Evolutionary conservation across 2,797 vertebrate genomes (phyloP), one percentile per base, ranked within the genome.

Genomic region (Sebastes trivittatus): DNA sequence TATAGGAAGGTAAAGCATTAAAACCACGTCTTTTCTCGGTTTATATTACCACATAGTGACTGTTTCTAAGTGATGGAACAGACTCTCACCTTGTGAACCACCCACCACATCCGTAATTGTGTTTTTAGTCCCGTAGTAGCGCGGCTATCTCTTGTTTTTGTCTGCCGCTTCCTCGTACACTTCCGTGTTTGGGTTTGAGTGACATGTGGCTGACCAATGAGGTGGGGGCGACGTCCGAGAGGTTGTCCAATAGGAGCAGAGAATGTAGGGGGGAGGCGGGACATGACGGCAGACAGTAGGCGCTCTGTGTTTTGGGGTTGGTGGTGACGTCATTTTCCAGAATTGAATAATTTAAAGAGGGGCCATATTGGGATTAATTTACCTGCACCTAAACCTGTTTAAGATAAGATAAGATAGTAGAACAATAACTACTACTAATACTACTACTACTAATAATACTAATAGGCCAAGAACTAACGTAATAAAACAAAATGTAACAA

Each of bases 121-220:
- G 63, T 58, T 75, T 76, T 86, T 69, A 75, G 74, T 76, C 75
- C 71, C 73, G 62, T 61, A 70, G 72, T 82, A 59, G 36, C 83
- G 34, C 88, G 52, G 84, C 69, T 81, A 54, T 84, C 52, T 69
- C 78, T 90, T 90, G 89, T 91, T 91, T 88, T 90, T 87, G 89
- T 92, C 86, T 85, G 72, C 75, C 80, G 91, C 91, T 95, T 96
- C 94, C 94, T 93, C 72, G 70, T 88, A 13, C 18, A 75, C 66
- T 94, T 96, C 93, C 94, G 86, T 32, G 61, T 91, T 81, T 11
- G 9, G 8, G 5, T 56, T 82, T 88, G 85, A 94, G 20, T 83
- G 91, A 2, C 85, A 74, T 16, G 16, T 6, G 6, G 7, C 0
- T 2, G 6, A 62, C 95, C 94, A 96, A 94, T 82, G 2, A 64